Evolutionary conservation across 2,113 vertebrate species (phyloP), one percentile per base, ranked within the genome.

Genomic region (Ciconia boyciana): DNA sequence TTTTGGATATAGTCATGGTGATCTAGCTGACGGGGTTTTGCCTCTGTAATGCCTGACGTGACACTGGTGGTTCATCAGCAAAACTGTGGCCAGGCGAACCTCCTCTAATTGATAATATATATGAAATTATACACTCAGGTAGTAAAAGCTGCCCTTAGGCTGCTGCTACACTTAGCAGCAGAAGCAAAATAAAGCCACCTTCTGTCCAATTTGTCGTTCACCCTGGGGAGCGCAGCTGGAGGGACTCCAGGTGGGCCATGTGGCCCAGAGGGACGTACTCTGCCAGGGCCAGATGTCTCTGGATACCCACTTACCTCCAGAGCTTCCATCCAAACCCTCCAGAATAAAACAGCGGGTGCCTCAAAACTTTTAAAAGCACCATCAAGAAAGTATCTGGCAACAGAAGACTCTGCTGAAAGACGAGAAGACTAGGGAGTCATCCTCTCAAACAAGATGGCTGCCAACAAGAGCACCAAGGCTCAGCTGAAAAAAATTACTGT

Each of bases 401-500:
- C 28, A 68, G 58, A 65, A 54, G 21, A 54, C 21, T 84, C 43
- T 66, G 46, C 20, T 72, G 72, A 84, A 72, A 74, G 78, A 61
- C 0, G 2, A 78, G 46, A 64, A 75, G 49, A 57, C 78, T 22
- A 24, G 13, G 43, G 39, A 90, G 20, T 76, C 44, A 48, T 60
- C 11, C 54, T 61, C 57, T 65, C 61, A 64, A 71, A 57, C 31
- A 71, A 94, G 43, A 81, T 82, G 86, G 44, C 39, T 95, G 68
- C 82, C 83, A 96, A 39, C 13, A 90, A 83, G 68, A 55, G 22
- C 76, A 79, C 16, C 1, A 3, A 92, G 80, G 15, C 51, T 17
- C 87, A 87, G 89, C 36, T 94, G 96, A 95, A 94, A 93, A 82
- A 87, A 84, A 92, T 89, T 83, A 84, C 36, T 76, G 24, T 49